phyloP scores from a whole-genome alignment of 2,113 vertebrate species.

The Urocynchramus pylzowi region DNA sequence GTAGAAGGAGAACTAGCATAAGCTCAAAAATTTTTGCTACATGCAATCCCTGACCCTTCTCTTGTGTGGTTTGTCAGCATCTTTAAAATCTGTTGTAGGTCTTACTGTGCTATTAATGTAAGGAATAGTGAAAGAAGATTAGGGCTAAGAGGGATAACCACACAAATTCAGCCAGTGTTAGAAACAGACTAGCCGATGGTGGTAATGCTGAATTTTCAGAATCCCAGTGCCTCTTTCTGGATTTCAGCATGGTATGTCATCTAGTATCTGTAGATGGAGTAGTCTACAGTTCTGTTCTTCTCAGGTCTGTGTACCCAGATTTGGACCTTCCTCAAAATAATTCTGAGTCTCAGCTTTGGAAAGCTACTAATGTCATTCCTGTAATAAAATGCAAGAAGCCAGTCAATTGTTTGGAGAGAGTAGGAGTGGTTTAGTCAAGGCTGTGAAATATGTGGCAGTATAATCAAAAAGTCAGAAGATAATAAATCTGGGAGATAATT shows the following conservation, averaged over 20 bases:
- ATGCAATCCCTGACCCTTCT: neutral
- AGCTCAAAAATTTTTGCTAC: neutral
- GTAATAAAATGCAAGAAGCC: neutral
- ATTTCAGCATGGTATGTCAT: neutral
- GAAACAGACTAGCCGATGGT: neutral
- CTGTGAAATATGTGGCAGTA: neutral
- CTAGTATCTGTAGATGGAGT: neutral
- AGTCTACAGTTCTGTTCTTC: neutral
- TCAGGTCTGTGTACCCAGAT: neutral
- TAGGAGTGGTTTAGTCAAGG: neutral
- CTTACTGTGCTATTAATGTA: neutral
- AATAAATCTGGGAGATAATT: neutral
- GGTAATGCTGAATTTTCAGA: neutral
- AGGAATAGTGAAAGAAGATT: neutral
- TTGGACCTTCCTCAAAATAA: neutral
- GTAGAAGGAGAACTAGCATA: neutral
- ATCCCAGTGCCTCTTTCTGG: neutral
- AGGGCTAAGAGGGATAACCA: neutral
- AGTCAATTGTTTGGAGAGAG: neutral
- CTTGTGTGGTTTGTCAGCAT: neutral
- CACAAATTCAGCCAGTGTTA: neutral
- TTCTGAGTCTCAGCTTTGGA: neutral
- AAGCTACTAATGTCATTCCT: neutral
- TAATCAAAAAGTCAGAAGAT: neutral
- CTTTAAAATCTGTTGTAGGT: neutral